Evolutionary conservation across 2,113 vertebrate species (phyloP), one percentile per base, ranked within the genome.

Genomic region (Hippocampus comes): DNA sequence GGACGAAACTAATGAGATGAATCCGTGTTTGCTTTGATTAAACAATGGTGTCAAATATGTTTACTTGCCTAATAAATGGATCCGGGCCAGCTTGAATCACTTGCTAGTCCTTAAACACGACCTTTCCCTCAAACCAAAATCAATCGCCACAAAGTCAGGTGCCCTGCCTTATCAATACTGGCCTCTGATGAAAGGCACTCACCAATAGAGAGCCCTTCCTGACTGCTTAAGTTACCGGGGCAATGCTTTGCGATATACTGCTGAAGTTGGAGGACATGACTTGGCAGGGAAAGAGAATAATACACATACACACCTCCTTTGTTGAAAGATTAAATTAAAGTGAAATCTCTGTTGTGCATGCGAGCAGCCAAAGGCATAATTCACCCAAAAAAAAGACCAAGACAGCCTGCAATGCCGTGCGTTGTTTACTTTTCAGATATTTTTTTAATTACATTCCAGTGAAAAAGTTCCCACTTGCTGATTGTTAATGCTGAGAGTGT

Each of bases 81-180:
- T 79, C 65, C 71, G 25, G 68, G 65, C 57, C 78, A 72, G 76
- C 63, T 66, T 71, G 34, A 67, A 79, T 76, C 65, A 69, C 68
- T 78, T 67, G 78, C 63, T 82, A 83, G 87, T 87, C 84, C 87
- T 84, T 89, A 90, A 86, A 83, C 80, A 66, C 87, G 81, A 90
- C 90, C 88, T 91, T 91, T 90, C 72, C 78, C 74, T 80, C 55
- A 76, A 89, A 84, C 68, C 53, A 41, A 78, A 82, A 86, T 89
- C 88, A 85, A 86, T 91, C 73, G 25, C 76, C 68, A 86, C 87
- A 89, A 88, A 87, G 87, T 88, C 88, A 81, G 23, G 53, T 9
- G 68, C 73, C 70, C 64, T 65, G 57, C 20, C 63, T 82, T 84
- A 84, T 89, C 81, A 82, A 89, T 84, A 90, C 72, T 46, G 23